Percentiles rank a stretch among this genome's conserved stretches.
phyloP scores from a whole-genome alignment of 2,797 vertebrate species.

The Pseudomugil gertrudae region DNA sequence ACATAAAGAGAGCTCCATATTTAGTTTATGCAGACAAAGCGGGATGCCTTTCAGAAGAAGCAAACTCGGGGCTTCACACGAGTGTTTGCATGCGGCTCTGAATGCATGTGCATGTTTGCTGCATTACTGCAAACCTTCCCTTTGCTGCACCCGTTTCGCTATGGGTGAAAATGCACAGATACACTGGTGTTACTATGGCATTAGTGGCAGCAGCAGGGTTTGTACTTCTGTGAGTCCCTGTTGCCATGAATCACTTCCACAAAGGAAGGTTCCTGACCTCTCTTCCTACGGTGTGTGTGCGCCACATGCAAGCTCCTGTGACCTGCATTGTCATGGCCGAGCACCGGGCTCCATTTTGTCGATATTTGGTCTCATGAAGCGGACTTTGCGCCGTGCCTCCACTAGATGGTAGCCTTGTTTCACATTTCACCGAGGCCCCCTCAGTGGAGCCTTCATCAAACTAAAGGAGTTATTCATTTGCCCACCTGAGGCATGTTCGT shows the following conservation, averaged over 20 bases:
- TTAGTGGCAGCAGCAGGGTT: slow-evolving; percentile 1
- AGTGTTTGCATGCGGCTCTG: slow-evolving; percentile 30
- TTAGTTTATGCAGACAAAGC: slow-evolving; percentile 9
- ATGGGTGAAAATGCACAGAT: neutral
- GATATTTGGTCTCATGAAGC: slow-evolving; percentile 31
- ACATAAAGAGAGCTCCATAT: slow-evolving; percentile 3
- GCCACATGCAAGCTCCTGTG: slow-evolving; percentile 49
- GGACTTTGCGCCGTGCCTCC: neutral
- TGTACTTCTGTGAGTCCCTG: neutral
- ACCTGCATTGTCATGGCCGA: slow-evolving; percentile 79
- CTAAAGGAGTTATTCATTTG: slow-evolving; percentile 15
- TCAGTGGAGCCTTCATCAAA: slow-evolving; percentile 3
- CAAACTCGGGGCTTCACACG: slow-evolving; percentile 18
- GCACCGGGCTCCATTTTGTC: slow-evolving; percentile 80
- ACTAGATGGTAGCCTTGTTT: slow-evolving; percentile 58
- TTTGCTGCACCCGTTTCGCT: neutral
- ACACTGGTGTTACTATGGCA: neutral
- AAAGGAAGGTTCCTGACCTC: accelerated
- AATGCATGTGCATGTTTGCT: neutral
- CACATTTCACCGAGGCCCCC: neutral
- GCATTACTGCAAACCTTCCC: neutral
- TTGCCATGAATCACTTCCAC: neutral
- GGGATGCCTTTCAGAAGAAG: neutral
- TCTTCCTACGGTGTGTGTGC: neutral
- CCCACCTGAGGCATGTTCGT: neutral